phyloP scores from a whole-genome alignment of 2,888 invertebrate species.

The Gibbula magus region DNA sequence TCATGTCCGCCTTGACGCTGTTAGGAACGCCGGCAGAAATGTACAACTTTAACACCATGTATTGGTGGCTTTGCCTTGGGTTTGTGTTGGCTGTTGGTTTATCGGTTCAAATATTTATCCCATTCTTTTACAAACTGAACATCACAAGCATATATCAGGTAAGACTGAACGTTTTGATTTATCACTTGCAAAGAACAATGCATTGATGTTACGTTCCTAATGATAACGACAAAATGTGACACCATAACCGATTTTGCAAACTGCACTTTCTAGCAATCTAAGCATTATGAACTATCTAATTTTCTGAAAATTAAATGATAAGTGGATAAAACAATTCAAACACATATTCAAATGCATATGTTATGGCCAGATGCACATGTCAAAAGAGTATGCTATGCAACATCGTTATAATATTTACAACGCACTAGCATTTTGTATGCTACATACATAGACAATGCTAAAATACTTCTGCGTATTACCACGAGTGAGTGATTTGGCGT shows the following conservation, averaged over 20 bases:
- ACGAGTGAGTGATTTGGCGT: too few species aligned
- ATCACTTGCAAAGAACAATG: background rate
- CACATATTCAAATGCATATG: too few species aligned
- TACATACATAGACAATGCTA: too few species aligned
- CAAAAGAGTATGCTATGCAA: too few species aligned
- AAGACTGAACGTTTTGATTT: background rate
- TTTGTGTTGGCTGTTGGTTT: constrained; percentile 56
- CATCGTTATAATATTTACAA: too few species aligned
- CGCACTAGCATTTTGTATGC: too few species aligned
- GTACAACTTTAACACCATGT: constrained; percentile 53
- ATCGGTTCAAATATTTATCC: constrained; percentile 38
- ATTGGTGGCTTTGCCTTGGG: constrained; percentile 35
- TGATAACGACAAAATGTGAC: background rate
- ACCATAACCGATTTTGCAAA: background rate
- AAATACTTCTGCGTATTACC: too few species aligned
- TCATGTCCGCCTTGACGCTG: constrained; percentile 53
- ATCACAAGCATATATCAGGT: constrained; percentile 48
- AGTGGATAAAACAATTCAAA: too few species aligned
- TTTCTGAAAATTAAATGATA: too few species aligned
- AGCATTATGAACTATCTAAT: too few species aligned
- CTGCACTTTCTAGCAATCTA: background rate
- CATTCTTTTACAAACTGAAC: constrained; percentile 46
- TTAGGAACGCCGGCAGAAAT: constrained; percentile 55
- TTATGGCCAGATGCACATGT: too few species aligned
- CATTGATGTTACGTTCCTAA: background rate